A percentile compares a stretch with the other conserved stretches of the same genome.
phyloP scores from a whole-genome alignment of 2,888 invertebrate genomes.

The Thumatha senex region DNA sequence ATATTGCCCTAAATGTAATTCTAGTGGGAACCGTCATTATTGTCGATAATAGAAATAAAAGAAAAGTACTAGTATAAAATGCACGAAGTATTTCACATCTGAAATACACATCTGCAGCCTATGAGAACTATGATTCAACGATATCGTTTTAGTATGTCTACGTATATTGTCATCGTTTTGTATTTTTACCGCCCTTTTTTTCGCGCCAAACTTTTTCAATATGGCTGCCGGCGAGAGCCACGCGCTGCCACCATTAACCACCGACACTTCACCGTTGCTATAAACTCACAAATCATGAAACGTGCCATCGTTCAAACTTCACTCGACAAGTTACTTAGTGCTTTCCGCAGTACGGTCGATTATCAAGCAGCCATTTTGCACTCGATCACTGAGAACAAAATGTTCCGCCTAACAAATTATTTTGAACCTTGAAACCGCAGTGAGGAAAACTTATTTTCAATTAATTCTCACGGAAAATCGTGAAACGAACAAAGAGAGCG shows the following conservation, averaged over 20 bases:
- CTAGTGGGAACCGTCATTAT: conserved; percentile 24
- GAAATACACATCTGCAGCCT: background rate
- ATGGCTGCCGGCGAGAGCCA: conserved; percentile 77
- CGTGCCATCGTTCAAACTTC: conserved; percentile 56
- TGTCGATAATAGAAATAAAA: conserved; percentile 4
- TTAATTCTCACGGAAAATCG: conserved; percentile 66
- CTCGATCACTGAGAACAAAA: conserved; percentile 65
- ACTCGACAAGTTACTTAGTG: conserved; percentile 54
- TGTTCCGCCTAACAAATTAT: conserved; percentile 65
- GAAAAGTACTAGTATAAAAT: background rate
- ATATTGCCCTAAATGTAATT: conserved; percentile 39
- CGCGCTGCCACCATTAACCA: conserved; percentile 81
- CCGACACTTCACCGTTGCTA: conserved; percentile 83
- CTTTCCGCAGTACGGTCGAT: conserved; percentile 46
- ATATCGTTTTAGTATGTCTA: conserved; percentile 29
- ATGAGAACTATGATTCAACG: conserved; percentile 13
- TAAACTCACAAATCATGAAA: conserved; percentile 84
- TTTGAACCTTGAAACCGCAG: conserved; percentile 71
- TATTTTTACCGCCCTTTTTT: conserved; percentile 64
- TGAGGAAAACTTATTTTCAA: conserved; percentile 73
- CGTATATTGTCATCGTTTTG: conserved; percentile 36
- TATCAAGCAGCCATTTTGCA: conserved; percentile 38
- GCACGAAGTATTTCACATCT: background rate
- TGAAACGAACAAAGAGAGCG: conserved; percentile 82
- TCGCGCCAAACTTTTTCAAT: conserved; percentile 82